phyloP scores from a whole-genome alignment of 2,888 invertebrate genomes.

The Perizoma affinitatum region DNA sequence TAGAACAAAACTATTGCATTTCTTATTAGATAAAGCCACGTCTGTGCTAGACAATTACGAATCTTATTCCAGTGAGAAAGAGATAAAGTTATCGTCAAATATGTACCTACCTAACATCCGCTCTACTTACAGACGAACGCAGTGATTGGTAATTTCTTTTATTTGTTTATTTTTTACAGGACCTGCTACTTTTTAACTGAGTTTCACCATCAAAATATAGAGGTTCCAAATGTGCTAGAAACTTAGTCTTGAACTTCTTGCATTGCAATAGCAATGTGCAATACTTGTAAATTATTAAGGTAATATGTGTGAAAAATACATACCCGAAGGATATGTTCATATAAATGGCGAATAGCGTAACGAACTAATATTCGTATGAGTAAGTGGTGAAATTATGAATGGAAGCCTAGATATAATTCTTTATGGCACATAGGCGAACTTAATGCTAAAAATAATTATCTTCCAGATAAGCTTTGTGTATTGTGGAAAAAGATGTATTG shows the following conservation, averaged over 20 bases:
- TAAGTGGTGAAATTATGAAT: too few species aligned
- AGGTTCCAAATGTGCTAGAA: not conserved
- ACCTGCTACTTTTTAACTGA: not conserved
- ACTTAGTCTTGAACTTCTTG: too few species aligned
- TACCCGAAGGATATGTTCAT: too few species aligned
- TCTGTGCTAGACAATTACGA: slow-evolving; percentile 6
- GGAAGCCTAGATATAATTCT: too few species aligned
- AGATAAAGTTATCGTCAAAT: slow-evolving; percentile 10
- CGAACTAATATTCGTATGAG: too few species aligned
- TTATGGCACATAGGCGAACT: too few species aligned
- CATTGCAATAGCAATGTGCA: not conserved
- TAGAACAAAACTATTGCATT: slow-evolving; percentile 22
- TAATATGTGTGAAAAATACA: too few species aligned
- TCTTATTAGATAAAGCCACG: slow-evolving; percentile 18
- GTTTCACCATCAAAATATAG: not conserved
- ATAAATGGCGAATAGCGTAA: too few species aligned
- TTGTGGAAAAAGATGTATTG: too few species aligned
- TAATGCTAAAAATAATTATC: too few species aligned
- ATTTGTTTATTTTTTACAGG: slow-evolving; percentile 6
- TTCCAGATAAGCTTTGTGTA: too few species aligned
- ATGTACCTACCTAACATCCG: slow-evolving; percentile 49
- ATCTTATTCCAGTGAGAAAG: slow-evolving; percentile 7
- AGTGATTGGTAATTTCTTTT: slow-evolving; percentile 17
- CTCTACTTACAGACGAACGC: slow-evolving; percentile 40
- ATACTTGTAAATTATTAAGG: not conserved